Evolutionary conservation across 2,797 vertebrate species (phyloP), one percentile per base, ranked within the genome.

Genomic region (Smutsia gigantea): DNA sequence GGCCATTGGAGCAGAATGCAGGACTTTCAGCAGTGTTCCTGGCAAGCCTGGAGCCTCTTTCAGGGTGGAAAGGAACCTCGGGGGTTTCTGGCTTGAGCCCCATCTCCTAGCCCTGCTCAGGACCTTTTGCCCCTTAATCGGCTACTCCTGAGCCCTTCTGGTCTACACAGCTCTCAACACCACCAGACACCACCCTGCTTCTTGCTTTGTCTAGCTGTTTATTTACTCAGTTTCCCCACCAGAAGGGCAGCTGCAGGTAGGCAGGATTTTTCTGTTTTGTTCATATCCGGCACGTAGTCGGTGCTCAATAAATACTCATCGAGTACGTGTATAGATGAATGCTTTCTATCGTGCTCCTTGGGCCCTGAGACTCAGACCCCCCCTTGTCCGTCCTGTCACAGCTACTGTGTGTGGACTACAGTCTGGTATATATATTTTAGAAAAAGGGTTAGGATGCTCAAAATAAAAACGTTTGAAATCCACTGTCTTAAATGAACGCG

Each of bases 401-500:
- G 0, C 66, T 13, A 2, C 37, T 55, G 25, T 37, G 55, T 5
- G 15, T 19, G 39, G 66, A 61, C n/a, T 25, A 6, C n/a, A 13
- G 3, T 61, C 27, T 53, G n/a, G 34, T 18, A 2, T 34, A 19
- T 23, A 0, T 37, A 37, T 46, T 19, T 37, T 51, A 71, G n/a
- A n/a, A 51, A 64, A 63, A 23, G 49, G 0, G 2, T 12, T 93
- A 39, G 64, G 46, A n/a, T 29, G 51, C 69, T 34, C 21, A 77
- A 49, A 68, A 74, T 78, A 37, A 59, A 83, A 66, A 75, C 2
- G 0, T 34, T 17, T 31, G 75, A 69, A n/a, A 72, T n/a, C 42
- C 0, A 0, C 29, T 1, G 55, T 25, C 55, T 23, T n/a, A 15
- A 17, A 10, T 31, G 55, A 42, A 7, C 0, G 0, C 31, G 7